Conservation (phyloP, 53 echinoderm and acorn worm species). For the Holothuria leucospilota region DNA sequence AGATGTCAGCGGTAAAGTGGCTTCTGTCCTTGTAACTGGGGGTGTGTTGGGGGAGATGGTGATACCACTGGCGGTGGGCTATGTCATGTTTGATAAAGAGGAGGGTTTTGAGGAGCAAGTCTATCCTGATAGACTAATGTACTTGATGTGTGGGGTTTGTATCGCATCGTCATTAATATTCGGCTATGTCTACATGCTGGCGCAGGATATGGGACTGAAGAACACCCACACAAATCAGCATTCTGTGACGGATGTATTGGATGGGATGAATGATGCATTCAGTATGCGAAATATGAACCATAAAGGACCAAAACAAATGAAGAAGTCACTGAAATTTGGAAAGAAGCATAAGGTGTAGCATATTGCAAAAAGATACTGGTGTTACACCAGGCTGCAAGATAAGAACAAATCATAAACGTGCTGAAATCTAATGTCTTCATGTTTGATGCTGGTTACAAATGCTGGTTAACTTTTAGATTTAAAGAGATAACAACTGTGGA, state of each 20-base stretch:
- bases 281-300: slow-evolving; percentile 47
- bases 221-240: slow-evolving; percentile 23
- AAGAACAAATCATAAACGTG: no score
- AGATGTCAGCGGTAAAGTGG: slow-evolving; percentile 75
- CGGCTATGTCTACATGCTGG: slow-evolving; percentile 61
- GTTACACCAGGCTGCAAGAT: no score
- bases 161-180: slow-evolving; percentile 58
- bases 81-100: slow-evolving; percentile 44
- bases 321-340: slow-evolving; percentile 22
- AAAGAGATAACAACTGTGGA: no score
- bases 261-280: slow-evolving; percentile 59
- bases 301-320: slow-evolving; percentile 8
- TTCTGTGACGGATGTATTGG: slow-evolving; percentile 51
- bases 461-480: no score
- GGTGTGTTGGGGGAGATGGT: slow-evolving; percentile 89
- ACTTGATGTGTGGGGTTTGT: slow-evolving; percentile 68
- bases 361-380: not conserved
- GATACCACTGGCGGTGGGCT: slow-evolving; percentile 73
- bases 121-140: slow-evolving; percentile 78
- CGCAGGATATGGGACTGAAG: slow-evolving; percentile 57
- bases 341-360: slow-evolving; percentile 55
- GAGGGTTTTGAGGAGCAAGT: not conserved
- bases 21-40: slow-evolving; percentile 79
- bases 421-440: no score
- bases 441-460: no score